Percentiles rank a stretch among this genome's conserved stretches.
These are phyloP conservation scores for Drosophila punjabiensis DNA, from an alignment of 1,140 invertebrate genomes.

Conservation along the genomic window DNA sequence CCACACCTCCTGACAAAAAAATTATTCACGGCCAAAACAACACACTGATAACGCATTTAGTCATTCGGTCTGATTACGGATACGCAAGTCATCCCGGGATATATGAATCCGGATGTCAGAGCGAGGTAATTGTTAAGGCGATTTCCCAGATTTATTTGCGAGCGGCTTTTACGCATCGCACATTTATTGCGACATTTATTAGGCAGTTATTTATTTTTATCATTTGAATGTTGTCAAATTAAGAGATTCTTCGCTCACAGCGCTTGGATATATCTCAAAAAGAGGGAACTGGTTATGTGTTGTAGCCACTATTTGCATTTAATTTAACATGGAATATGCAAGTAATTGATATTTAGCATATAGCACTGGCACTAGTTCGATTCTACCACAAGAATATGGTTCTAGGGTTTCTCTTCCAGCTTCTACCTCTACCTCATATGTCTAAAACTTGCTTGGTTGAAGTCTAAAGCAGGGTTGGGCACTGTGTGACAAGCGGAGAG, in stretches of 20 bases:
- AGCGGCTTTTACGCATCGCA: not conserved
- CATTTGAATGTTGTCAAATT: conserved; percentile 8
- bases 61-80: conserved; percentile 18
- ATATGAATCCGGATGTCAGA: conserved; percentile 36
- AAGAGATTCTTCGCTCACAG: not conserved
- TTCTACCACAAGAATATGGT: too few relatives aligned
- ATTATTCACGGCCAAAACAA: conserved; percentile 25
- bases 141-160: conserved; percentile 22
- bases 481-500: too few relatives aligned
- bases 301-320: conserved; percentile 7
- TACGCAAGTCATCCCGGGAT: conserved; percentile 40
- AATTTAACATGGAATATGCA: not conserved
- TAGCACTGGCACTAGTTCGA: not conserved
- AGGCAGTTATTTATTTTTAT: conserved; percentile 27
- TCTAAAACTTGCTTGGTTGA: not conserved
- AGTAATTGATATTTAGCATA: not conserved
- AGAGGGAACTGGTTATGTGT: not conserved
- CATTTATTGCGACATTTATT: conserved; percentile 33
- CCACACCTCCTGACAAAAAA: conserved; percentile 2
- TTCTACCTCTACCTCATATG: too few relatives aligned
- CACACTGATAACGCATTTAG: conserved; percentile 32
- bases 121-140: conserved; percentile 20
- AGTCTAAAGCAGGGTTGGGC: not conserved
- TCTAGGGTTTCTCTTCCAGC: not conserved
- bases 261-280: not conserved